These are phyloP conservation scores for Uropsilus gracilis DNA, from an alignment of 2,113 vertebrate genomes.

Conservation along the genomic window DNA sequence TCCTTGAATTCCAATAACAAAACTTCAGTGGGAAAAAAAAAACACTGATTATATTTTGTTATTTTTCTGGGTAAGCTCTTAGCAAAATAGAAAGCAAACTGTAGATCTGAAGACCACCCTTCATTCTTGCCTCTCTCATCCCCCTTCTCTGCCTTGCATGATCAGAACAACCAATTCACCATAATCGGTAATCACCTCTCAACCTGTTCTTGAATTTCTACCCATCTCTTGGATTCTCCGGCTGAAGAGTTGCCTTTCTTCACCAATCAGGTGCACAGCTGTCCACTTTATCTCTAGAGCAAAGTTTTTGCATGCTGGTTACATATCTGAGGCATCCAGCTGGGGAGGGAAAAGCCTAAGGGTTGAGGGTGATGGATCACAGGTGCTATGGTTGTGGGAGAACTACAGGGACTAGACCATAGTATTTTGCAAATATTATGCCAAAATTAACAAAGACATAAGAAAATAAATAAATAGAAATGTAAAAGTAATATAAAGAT, in stretches of 20 bases:
- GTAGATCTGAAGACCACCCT: not conserved
- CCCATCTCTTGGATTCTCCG: not conserved
- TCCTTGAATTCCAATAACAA: constrained; percentile 3
- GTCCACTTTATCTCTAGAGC: not conserved
- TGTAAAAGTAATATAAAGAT: too few species aligned
- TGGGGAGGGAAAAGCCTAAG: too few species aligned
- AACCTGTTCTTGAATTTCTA: constrained; percentile 22
- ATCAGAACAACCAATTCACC: not conserved
- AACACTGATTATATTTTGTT: not conserved
- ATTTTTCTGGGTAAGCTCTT: not conserved
- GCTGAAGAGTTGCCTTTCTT: not conserved
- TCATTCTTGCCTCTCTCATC: not conserved
- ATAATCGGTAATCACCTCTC: not conserved
- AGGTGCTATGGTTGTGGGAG: too few species aligned
- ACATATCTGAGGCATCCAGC: too few species aligned
- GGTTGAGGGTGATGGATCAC: too few species aligned
- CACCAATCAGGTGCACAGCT: not conserved
- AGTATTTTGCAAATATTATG: too few species aligned
- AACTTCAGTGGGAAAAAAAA: not conserved
- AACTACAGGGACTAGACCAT: too few species aligned
- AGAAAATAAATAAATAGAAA: too few species aligned
- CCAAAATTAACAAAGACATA: too few species aligned
- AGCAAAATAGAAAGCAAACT: not conserved
- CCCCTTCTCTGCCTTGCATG: not conserved
- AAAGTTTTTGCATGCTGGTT: not conserved